These are phyloP conservation scores for Mythimna ferrago DNA, from an alignment of 2,888 invertebrate genomes.

Conservation along the genomic window DNA sequence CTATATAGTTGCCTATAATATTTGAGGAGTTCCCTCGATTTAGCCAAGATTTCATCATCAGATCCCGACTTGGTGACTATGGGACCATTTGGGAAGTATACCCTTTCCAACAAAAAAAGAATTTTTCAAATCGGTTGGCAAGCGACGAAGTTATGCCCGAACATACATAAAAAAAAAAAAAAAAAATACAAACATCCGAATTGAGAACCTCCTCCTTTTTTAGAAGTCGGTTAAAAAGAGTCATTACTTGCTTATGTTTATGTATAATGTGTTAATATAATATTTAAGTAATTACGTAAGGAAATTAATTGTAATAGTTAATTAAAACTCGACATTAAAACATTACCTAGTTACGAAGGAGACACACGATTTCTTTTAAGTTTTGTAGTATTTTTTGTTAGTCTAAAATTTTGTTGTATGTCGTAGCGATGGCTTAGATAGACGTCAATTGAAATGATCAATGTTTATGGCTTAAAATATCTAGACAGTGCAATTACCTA, in stretches of 20 bases:
- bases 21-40: no score
- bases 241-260: slow-evolving; percentile 27
- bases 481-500: slow-evolving; percentile 56
- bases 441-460: not conserved
- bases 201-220: no score
- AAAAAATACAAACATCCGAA: no score
- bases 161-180: no score
- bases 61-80: no score
- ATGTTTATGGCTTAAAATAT: slow-evolving; percentile 29
- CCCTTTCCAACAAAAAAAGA: no score
- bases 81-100: no score
- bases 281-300: slow-evolving; percentile 19
- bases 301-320: slow-evolving; percentile 27
- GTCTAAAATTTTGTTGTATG: not conserved
- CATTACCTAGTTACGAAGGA: not conserved
- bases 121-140: no score
- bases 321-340: slow-evolving; percentile 26
- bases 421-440: not conserved
- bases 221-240: no score
- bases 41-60: no score
- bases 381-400: not conserved
- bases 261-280: slow-evolving; percentile 25
- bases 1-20: no score
- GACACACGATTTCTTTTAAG: slow-evolving; percentile 11
- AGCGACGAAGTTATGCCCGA: no score